A percentile compares a stretch with the other conserved stretches of the same genome.
These are phyloP conservation scores for Oreochromis grahami DNA, from an alignment of 2,797 vertebrate species.

Conservation along the genomic window DNA sequence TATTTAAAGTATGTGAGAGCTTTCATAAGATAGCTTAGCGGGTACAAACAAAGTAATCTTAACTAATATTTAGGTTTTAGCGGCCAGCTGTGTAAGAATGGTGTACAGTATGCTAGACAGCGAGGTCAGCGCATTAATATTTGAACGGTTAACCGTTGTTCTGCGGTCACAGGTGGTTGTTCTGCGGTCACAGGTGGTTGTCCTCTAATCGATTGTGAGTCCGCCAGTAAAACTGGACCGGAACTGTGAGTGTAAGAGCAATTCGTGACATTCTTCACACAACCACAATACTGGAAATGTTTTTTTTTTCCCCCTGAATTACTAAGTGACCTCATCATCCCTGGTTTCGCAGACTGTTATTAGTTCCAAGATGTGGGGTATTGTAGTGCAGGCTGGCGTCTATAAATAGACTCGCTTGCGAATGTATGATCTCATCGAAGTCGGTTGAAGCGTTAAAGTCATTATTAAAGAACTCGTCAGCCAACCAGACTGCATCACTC, in stretches of 20 bases:
- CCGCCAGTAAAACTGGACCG: neutral
- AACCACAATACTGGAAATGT: neutral
- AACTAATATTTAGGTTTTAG: neutral
- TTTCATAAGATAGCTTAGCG: neutral
- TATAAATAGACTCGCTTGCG: constrained; percentile 49
- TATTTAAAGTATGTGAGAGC: neutral
- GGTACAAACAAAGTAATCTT: neutral
- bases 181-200: constrained; percentile 22
- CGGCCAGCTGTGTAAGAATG: neutral
- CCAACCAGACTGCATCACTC: neutral
- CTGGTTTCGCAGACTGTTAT: neutral
- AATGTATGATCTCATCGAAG: constrained; percentile 30
- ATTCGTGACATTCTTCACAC: neutral
- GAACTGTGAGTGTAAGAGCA: neutral
- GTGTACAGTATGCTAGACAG: neutral
- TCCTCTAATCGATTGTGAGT: neutral
- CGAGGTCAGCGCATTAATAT: neutral
- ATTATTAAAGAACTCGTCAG: neutral
- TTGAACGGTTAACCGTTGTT: neutral
- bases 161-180: constrained; percentile 22
- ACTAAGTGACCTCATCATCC: neutral
- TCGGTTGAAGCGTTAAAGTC: constrained; percentile 17
- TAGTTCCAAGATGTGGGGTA: neutral
- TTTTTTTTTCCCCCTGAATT: neutral
- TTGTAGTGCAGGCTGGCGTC: neutral